Evolutionary conservation across 1,140 invertebrate species (phyloP), one percentile per base, ranked within the genome.

Genomic region (Hirudo medicinalis): DNA sequence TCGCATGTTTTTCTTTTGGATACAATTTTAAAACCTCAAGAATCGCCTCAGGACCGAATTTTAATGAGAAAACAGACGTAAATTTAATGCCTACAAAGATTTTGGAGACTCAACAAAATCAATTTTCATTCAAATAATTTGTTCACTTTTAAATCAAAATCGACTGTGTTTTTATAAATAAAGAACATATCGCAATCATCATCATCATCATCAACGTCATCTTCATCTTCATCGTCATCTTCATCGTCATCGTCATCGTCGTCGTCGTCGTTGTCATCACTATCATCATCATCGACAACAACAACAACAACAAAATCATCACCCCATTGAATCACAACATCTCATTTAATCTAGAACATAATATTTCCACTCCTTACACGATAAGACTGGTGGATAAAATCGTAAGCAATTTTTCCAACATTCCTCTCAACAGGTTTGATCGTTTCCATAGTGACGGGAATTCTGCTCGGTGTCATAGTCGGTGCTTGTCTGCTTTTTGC

Each of bases 401-500:
- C 20, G 25, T 63, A 22, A 63, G 20, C 15, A n/a, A 19, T 63
- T 13, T 25, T 63, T 4, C 22, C 4, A 63, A 9, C 25, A 57
- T 25, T n/a, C 22, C 22, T 13, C 8, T 25, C 29, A 22, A 25
- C 57, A 63, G 57, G 57, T 63, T 32, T 63, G 57, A 32, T 63
- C 22, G 57, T 63, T 32, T 63, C 57, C 57, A 63, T 63, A 22
- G 29, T 63, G 29, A 63, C 57, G 6, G 57, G 57, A 22, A 63
- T 63, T 32, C 22, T 63, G 57, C 57, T 63, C 5, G 57, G 57
- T 32, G 29, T 63, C 29, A 32, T 63, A 11, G 57, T 63, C 20
- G 57, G 57, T 63, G 57, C 57, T 25, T 63, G 57, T 63, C 29
- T 63, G 57, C 57, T 63, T 1, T 63, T 63, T 63, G 57, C 29